phyloP scores from a whole-genome alignment of 2,888 invertebrate genomes.

The Brenthis daphne region DNA sequence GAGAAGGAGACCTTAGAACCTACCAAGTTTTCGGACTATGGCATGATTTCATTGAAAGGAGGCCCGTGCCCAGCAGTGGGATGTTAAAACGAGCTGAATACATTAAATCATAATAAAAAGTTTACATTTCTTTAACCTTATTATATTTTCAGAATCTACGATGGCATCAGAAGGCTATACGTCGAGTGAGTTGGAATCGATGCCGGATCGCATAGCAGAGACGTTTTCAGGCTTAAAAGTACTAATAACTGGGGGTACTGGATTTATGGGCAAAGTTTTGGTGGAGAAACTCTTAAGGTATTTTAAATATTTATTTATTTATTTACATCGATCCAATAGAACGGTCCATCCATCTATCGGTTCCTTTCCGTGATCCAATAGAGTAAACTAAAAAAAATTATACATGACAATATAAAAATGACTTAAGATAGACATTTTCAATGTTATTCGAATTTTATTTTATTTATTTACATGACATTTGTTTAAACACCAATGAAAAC shows the following conservation, averaged over 20 bases:
- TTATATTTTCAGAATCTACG: conserved; percentile 9
- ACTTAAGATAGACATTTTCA: too few species aligned
- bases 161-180: conserved; percentile 44
- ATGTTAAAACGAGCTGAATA: not conserved
- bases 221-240: conserved; percentile 76
- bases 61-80: not conserved
- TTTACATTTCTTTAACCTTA: not conserved
- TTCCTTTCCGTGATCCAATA: too few species aligned
- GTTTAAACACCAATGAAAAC: too few species aligned
- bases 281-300: conserved; percentile 94
- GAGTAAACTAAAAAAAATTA: too few species aligned
- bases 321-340: not conserved
- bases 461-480: not conserved
- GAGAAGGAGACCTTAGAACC: too few species aligned
- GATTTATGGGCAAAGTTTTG: conserved; percentile 97
- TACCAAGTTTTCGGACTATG: too few species aligned
- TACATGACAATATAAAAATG: too few species aligned
- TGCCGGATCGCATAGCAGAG: conserved; percentile 68
- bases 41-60: too few species aligned
- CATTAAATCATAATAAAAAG: not conserved
- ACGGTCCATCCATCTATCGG: too few species aligned
- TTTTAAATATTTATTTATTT: not conserved
- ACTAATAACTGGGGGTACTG: conserved; percentile 95
- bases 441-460: too few species aligned
- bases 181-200: conserved; percentile 60